Percentiles rank a stretch among this genome's conserved stretches.
These are phyloP conservation scores for Bombus breviceps DNA, from an alignment of 1,140 invertebrate genomes.

Conservation along the genomic window DNA sequence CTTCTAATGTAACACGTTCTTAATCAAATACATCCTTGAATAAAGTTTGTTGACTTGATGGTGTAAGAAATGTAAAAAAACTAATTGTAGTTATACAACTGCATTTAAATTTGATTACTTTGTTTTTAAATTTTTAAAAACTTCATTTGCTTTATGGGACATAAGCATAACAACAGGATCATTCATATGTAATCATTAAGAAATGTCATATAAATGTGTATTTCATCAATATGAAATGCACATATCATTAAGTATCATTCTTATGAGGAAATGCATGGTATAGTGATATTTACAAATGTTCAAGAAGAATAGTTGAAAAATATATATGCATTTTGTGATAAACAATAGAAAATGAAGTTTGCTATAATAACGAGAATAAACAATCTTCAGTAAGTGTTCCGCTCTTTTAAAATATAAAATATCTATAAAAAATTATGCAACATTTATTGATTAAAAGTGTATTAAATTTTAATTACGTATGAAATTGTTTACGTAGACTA, in stretches of 20 bases:
- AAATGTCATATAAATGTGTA: slow-evolving; percentile 35
- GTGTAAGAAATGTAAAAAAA: slow-evolving; percentile 15
- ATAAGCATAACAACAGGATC: slow-evolving; percentile 5
- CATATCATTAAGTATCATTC: slow-evolving; percentile 4
- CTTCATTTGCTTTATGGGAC: neutral
- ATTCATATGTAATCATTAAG: neutral
- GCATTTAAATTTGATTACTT: neutral
- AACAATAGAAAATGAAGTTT: slow-evolving; percentile 23
- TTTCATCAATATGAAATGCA: slow-evolving; percentile 20
- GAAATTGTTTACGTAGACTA: slow-evolving; percentile 12
- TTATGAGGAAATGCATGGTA: neutral
- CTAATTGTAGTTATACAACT: neutral
- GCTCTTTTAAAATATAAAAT: neutral
- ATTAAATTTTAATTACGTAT: slow-evolving; percentile 22
- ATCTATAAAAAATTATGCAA: neutral
- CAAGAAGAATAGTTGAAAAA: neutral
- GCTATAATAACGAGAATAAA: slow-evolving; percentile 3
- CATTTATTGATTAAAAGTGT: neutral
- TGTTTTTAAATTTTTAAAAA: neutral
- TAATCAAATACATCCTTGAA: neutral
- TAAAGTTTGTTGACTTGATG: neutral
- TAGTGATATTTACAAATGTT: slow-evolving; percentile 42
- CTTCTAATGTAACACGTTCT: neutral
- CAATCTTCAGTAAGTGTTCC: slow-evolving; percentile 13
- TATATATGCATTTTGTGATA: neutral